Evolutionary conservation across 2,888 invertebrate genomes (phyloP).

Genomic region (Ametastegia equiseti): DNA sequence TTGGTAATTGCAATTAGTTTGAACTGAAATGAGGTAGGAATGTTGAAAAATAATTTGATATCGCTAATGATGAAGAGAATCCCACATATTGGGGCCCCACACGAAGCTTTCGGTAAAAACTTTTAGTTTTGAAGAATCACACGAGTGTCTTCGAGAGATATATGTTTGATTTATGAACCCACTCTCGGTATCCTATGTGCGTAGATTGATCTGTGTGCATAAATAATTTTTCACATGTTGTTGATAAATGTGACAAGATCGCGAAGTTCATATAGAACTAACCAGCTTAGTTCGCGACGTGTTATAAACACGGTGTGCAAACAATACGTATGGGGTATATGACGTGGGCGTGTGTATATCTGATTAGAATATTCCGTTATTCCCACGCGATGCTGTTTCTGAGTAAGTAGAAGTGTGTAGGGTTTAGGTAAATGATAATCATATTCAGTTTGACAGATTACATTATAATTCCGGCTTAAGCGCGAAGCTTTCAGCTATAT

Average conservation of each 20-base stretch:
- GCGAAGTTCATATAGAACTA: not conserved
- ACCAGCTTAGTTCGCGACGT: not conserved
- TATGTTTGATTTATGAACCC: not conserved
- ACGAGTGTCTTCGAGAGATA: too few relatives aligned
- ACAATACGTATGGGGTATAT: conserved; percentile 22
- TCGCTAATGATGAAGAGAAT: not conserved
- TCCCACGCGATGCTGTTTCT: conserved; percentile 25
- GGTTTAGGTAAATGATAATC: conserved; percentile 40
- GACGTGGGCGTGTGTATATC: conserved; percentile 18
- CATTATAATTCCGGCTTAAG: conserved; percentile 33
- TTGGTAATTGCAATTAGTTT: not conserved
- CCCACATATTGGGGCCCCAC: not conserved
- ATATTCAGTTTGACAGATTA: conserved; percentile 43
- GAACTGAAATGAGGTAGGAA: not conserved
- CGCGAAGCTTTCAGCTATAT: conserved; percentile 22
- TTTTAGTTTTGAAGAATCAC: too few relatives aligned
- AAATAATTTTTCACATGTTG: not conserved
- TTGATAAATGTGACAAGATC: conserved; percentile 18
- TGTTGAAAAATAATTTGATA: not conserved
- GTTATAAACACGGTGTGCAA: not conserved
- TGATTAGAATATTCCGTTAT: conserved; percentile 36
- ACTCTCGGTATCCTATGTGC: too few relatives aligned
- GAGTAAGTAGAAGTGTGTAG: conserved; percentile 16
- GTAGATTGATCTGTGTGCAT: too few relatives aligned
- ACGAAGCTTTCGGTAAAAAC: not conserved